Evolutionary conservation across 2,797 vertebrate genomes (phyloP), one percentile per base, ranked within the genome.

Genomic region (Pyrocephalus nanus): DNA sequence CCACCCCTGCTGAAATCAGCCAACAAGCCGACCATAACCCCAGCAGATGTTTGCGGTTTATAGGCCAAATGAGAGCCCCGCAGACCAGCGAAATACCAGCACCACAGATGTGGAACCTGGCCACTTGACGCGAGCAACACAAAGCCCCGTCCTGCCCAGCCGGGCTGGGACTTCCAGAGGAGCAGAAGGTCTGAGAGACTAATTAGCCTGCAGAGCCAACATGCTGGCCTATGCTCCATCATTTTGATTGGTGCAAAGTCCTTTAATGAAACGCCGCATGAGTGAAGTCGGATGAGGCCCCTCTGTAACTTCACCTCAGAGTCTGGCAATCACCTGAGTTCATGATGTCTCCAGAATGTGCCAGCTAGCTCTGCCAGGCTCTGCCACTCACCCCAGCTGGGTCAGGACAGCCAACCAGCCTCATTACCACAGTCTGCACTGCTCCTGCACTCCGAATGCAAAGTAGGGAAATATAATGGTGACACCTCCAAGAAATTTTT

Each of bases 11-110:
- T 70, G 88, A 94, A 92, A 90, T 86, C 95, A 94, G 93, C 96
- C 95, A 97, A 79, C 95, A 78, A 96, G 96, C 96, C 96, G 86
- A 95, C 94, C 97, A 97, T 97, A 97, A 96, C 96, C 94, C 90
- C 94, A 95, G 95, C 97, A 98, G 97, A 97, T 97, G 97, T 97
- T 97, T 97, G 96, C 20, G 18, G 93, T 98, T 97, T 96, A 95
- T 80, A 88, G 94, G 96, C 97, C 98, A 98, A 98, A 94, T 78
- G 96, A 96, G 96, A 96, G 94, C 95, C 92, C 82, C 1, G 11
- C 96, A 94, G 94, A 96, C 92, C 95, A 83, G 95, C 23, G 47
- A 92, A 97, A 96, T 93, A 96, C 93, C 95, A 90, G 91, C 90
- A 93, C 90, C 95, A 53, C 96, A 97, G 97, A 97, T 95, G 96